A percentile compares a stretch with the other conserved stretches of the same genome.
Evolutionary conservation across 2,797 vertebrate genomes (phyloP).

Genomic region (Coluber constrictor): DNA sequence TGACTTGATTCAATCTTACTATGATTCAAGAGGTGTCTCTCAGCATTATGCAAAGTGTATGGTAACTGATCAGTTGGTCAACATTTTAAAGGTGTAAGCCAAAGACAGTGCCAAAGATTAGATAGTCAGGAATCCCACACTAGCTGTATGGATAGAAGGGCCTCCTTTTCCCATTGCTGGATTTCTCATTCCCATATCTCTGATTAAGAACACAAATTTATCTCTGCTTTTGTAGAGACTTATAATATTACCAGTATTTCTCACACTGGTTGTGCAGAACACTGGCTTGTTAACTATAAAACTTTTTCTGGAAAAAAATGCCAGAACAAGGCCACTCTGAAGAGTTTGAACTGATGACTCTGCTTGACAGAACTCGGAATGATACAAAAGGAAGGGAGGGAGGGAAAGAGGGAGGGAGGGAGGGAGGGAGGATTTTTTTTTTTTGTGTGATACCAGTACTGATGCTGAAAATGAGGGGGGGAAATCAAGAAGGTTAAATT

Average conservation of each 20-base stretch:
- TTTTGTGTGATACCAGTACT: conserved; percentile 42
- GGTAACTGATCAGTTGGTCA: background rate
- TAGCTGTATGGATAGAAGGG: background rate
- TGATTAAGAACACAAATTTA: background rate
- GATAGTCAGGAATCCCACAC: background rate
- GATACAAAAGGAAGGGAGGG: conserved; percentile 32
- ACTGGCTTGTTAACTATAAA: background rate
- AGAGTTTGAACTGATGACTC: background rate
- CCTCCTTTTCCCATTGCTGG: background rate
- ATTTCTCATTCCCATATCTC: background rate
- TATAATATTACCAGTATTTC: too few relatives aligned
- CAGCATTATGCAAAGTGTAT: background rate
- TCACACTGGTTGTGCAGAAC: background rate
- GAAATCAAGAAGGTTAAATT: conserved; percentile 55
- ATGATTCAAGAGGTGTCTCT: background rate
- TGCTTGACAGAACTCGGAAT: conserved; percentile 51
- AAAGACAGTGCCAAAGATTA: background rate
- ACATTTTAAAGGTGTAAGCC: background rate
- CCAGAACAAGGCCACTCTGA: background rate
- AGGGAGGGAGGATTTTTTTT: conserved; percentile 48
- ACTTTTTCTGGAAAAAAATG: background rate
- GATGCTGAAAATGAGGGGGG: conserved; percentile 58
- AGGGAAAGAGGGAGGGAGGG: background rate
- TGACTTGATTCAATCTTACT: background rate
- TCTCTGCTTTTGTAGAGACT: background rate